Evolutionary conservation across 2,888 invertebrate species (phyloP).

Genomic region (Bedellia somnulentella): DNA sequence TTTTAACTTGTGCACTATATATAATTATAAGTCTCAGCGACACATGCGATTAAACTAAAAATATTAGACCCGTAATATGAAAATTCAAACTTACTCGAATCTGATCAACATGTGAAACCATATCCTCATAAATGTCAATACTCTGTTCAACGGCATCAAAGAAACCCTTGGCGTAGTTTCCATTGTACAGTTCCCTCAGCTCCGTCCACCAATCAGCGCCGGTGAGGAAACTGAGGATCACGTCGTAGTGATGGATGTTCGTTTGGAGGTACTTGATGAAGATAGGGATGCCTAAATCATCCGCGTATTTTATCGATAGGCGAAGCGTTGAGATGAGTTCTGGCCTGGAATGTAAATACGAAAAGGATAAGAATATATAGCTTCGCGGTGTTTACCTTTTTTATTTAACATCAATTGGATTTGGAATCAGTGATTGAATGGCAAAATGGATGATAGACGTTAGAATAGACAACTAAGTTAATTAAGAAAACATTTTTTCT

Average conservation of each 20-base stretch:
- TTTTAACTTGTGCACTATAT: no score
- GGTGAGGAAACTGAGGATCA: slow-evolving; percentile 31
- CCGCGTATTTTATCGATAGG: slow-evolving; percentile 27
- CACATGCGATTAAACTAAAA: no score
- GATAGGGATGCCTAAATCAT: slow-evolving; percentile 32
- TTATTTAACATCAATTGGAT: no score
- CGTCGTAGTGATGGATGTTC: slow-evolving; percentile 28
- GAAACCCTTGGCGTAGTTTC: slow-evolving; percentile 25
- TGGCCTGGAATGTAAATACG: slow-evolving; percentile 20
- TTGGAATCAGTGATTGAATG: no score
- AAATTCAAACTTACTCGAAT: slow-evolving; percentile 51
- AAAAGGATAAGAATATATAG: no score
- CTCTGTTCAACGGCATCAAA: slow-evolving; percentile 30
- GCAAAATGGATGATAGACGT: no score
- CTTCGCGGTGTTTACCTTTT: no score
- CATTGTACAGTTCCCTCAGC: slow-evolving; percentile 25
- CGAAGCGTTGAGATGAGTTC: slow-evolving; percentile 22
- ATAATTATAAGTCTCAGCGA: no score
- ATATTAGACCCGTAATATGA: no score
- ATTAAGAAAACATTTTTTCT: no score
- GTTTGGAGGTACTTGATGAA: slow-evolving; percentile 41
- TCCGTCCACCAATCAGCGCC: slow-evolving; percentile 44
- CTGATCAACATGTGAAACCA: slow-evolving; percentile 36
- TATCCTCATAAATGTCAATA: slow-evolving; percentile 31
- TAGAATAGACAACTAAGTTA: no score